Conservation (phyloP, 1,140 invertebrate genomes). For the Leptopilina clavipes region DNA sequence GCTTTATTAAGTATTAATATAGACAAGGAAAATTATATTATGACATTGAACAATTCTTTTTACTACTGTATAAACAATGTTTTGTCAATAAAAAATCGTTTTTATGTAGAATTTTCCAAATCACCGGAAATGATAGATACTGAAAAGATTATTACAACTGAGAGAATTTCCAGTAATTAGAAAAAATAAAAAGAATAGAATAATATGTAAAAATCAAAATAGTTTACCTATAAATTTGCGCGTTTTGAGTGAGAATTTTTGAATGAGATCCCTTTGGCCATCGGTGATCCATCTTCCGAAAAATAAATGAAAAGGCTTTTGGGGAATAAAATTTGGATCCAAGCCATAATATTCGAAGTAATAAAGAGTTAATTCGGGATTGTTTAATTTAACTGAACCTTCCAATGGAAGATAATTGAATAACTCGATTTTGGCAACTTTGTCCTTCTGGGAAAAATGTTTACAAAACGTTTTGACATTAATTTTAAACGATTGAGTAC, state of each 20-base stretch:
- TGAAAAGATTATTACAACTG: neutral
- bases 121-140: neutral
- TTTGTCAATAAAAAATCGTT: too few species aligned
- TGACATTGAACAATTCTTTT: too few species aligned
- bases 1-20: too few species aligned
- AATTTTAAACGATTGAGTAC: conserved; percentile 85
- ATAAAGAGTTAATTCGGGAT: conserved; percentile 86
- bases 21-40: too few species aligned
- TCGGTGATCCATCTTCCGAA: conserved; percentile 89
- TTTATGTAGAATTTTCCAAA: neutral
- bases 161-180: neutral
- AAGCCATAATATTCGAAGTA: conserved; percentile 93
- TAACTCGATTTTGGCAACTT: conserved; percentile 89
- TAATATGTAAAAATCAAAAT: too few species aligned
- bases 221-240: conserved; percentile 86
- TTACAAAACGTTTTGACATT: conserved; percentile 92
- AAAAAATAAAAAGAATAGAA: too few species aligned
- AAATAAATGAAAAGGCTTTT: conserved; percentile 83
- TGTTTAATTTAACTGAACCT: conserved; percentile 87
- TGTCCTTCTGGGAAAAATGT: conserved; percentile 85
- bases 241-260: conserved; percentile 88
- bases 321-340: conserved; percentile 83
- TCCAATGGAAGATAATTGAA: conserved; percentile 88
- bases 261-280: conserved; percentile 87
- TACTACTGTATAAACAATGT: too few species aligned